These are phyloP conservation scores for Drosophila seclusa DNA, from an alignment of 2,888 invertebrate species.

Conservation along the genomic window DNA sequence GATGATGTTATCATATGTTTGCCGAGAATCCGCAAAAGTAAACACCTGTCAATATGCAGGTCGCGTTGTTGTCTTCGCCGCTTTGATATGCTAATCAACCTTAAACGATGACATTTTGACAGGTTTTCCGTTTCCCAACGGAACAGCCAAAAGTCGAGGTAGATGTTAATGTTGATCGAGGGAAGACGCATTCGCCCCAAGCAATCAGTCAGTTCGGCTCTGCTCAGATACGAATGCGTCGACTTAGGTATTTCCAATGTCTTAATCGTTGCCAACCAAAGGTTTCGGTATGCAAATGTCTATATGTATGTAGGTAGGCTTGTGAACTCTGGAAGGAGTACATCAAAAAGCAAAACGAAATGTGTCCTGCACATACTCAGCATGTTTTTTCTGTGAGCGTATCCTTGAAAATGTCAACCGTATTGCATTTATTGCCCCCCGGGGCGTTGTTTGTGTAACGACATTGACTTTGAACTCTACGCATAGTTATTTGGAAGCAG, in stretches of 20 bases:
- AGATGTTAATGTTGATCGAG: conserved; percentile 34
- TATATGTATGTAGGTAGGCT: not conserved
- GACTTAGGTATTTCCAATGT: conserved; percentile 14
- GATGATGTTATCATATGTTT: conserved; percentile 13
- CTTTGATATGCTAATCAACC: conserved; percentile 79
- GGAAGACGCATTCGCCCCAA: conserved; percentile 1
- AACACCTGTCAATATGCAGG: conserved; percentile 75
- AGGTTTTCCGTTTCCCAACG: conserved; percentile 79
- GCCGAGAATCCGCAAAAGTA: conserved; percentile 61
- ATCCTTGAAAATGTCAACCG: conserved; percentile 41
- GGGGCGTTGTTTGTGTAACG: conserved; percentile 46
- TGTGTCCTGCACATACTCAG: not conserved
- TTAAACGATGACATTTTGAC: conserved; percentile 77
- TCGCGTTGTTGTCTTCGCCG: conserved; percentile 62
- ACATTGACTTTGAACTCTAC: conserved; percentile 48
- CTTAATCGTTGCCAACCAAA: conserved; percentile 45
- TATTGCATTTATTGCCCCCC: conserved; percentile 48
- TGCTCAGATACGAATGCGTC: not conserved
- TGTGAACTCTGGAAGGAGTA: not conserved
- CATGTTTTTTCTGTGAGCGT: conserved; percentile 14
- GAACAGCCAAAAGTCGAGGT: conserved; percentile 35
- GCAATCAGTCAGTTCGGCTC: conserved; percentile 7
- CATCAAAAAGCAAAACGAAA: conserved; percentile 14
- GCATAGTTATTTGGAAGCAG: conserved; percentile 5
- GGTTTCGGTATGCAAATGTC: not conserved